Base-by-base conservation (phyloP, 2,113 vertebrate species). In the Gambusia holbrooki region DNA sequence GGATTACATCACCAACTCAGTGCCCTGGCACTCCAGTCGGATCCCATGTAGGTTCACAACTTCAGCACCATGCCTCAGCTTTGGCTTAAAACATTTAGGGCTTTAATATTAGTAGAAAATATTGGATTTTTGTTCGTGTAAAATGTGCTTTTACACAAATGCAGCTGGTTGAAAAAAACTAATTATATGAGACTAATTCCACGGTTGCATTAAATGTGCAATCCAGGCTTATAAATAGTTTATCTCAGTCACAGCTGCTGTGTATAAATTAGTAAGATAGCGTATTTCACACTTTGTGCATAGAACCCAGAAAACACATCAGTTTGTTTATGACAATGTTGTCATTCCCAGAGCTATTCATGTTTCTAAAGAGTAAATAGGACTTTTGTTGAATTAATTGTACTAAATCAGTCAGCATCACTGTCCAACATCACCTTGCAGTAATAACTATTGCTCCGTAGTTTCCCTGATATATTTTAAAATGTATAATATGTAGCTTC, bases 11-110 rank as follows among this genome's bases (percentile, higher is more conserved):
- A 96, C 97, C 76, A 96, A 97, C 94, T 98, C 98, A 0, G 95
- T 97, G 77, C 97, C 97, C 64, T 99, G 98, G 98, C 96, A 96
- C 1, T 97, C 97, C 89, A 95, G 88, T 93, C 96, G 96, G 76
- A 94, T 97, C 82, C 97, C 97, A 1, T 75, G 97, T 99, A 92
- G 97, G 97, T 96, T 60, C 40, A 25, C 42, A 12, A 22, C 11
- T 35, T 1, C 60, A 29, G 3, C 29, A 51, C 45, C 2, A 19
- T 62, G 22, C 22, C 17, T 25, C 7, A 58, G 22, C 10, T 58
- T 58, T 58, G 32, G 15, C 32, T 64, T 22, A 32, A 22, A 22
- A 35, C 12, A 33, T n/a, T 22, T 48, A 11, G 3, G 10, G 11
- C 30, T 11, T 19, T 13, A 25, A 65, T 33, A 25, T 25, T 12